Base-by-base conservation (phyloP, 1,140 invertebrate genomes). In the Drosophila carrolli region DNA sequence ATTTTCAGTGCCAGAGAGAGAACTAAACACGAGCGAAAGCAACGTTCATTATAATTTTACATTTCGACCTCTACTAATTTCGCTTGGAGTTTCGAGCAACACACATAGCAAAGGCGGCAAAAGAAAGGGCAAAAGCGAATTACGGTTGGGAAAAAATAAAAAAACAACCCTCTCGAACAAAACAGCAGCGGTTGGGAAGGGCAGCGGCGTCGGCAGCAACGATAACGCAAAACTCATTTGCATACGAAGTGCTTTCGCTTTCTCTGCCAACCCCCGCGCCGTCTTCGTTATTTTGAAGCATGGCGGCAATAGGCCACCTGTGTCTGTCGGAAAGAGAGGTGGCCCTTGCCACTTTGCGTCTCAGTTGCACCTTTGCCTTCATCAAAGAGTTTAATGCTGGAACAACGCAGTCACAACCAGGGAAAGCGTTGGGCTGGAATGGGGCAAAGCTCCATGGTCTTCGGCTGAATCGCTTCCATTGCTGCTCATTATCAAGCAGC, bases 191-290 rank as follows among this genome's bases (percentile, higher is more conserved):
- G 51, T 57, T 44, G 46, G 46, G 57, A 54, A 38, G 57, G 40
- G 40, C 76, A 44, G 63, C 58, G 56, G 59, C 65, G 48, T 76
- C 54, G 35, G 19, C 73, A 62, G 56, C 83, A 83, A 75, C 67
- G 83, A 86, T 86, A 86, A 88, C 83, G 84, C 60, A 74, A 86
- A 86, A 86, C 84, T 91, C 85, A 91, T 91, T 91, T 91, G 85
- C 90, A 91, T 91, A 91, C 82, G 90, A 89, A 90, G 85, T 84
- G 84, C 82, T 91, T 91, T 90, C 80, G 85, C 82, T 91, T 91
- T 91, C 72, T 63, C 78, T 75, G 40, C 47, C 53, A 66, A 79
- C 66, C 62, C 60, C 58, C 50, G 43, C 41, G 68, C 38, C 65
- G 47, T 46, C 48, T 60, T 68, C 46, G 48, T 62, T 63, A 50